Percentiles rank a stretch among this genome's conserved stretches.
Conservation (phyloP, 2,797 vertebrate genomes). For the Peromyscus melanophrys region DNA sequence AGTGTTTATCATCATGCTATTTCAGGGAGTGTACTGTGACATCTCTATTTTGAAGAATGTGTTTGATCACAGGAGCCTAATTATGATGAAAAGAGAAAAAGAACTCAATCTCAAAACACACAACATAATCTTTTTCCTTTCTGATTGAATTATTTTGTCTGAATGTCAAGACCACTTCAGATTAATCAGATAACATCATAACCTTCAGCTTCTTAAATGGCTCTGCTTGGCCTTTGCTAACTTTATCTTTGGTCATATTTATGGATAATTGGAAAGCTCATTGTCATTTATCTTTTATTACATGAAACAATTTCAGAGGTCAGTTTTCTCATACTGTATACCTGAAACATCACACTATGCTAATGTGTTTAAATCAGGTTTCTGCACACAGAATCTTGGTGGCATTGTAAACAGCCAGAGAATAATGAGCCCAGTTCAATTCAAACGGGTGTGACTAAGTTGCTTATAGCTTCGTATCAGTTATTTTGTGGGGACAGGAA, state of each 20-base stretch:
- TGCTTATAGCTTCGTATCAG: background rate
- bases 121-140: conserved; percentile 54
- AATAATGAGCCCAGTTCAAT: background rate
- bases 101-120: conserved; percentile 39
- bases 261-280: conserved; percentile 9
- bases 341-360: background rate
- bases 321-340: background rate
- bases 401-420: background rate
- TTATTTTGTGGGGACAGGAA: background rate
- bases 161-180: conserved; percentile 68
- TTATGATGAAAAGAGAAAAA: conserved; percentile 68
- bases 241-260: conserved; percentile 52
- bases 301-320: conserved; percentile 11
- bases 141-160: conserved; percentile 55
- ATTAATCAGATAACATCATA: conserved; percentile 65
- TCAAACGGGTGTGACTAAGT: background rate
- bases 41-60: conserved; percentile 39
- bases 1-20: conserved; percentile 57
- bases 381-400: background rate
- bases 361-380: conserved; percentile 26
- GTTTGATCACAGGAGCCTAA: conserved; percentile 56
- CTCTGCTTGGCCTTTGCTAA: conserved; percentile 42
- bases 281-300: conserved; percentile 28
- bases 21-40: conserved; percentile 53
- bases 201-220: conserved; percentile 39